Evolutionary conservation across 1,140 invertebrate genomes (phyloP).

Genomic region (Rhopalosiphum maidis): DNA sequence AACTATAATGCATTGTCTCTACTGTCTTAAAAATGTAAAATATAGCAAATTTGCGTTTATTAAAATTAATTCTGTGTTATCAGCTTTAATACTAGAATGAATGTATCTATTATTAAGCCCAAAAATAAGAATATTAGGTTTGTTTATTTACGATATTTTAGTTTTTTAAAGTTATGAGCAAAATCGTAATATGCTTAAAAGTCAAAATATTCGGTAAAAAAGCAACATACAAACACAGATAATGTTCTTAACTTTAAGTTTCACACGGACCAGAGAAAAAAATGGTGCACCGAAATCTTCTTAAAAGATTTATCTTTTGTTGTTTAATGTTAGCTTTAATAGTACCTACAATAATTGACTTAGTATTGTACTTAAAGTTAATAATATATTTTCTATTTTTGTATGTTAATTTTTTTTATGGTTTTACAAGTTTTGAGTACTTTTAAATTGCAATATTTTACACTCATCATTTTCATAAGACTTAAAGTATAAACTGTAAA

Average conservation of each 20-base stretch:
- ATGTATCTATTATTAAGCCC: background rate
- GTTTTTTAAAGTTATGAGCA: background rate
- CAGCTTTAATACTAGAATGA: background rate
- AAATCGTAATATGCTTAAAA: background rate
- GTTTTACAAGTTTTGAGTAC: background rate
- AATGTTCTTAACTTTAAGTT: background rate
- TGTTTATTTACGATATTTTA: background rate
- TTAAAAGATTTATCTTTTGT: background rate
- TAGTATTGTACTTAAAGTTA: background rate
- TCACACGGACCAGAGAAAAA: background rate
- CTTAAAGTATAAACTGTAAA: background rate
- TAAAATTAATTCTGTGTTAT: background rate
- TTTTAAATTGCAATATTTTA: background rate
- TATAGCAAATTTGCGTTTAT: background rate
- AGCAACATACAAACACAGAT: background rate
- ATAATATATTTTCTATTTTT: background rate
- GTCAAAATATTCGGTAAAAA: background rate
- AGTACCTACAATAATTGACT: background rate
- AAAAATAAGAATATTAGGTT: background rate
- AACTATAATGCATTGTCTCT: background rate
- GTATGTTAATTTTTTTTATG: background rate
- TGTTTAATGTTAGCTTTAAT: background rate
- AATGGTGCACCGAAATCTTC: background rate
- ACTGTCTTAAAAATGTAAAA: background rate
- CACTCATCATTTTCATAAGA: background rate